Evolutionary conservation across 2,113 vertebrate genomes (phyloP).

Genomic region (Pteropus alecto): DNA sequence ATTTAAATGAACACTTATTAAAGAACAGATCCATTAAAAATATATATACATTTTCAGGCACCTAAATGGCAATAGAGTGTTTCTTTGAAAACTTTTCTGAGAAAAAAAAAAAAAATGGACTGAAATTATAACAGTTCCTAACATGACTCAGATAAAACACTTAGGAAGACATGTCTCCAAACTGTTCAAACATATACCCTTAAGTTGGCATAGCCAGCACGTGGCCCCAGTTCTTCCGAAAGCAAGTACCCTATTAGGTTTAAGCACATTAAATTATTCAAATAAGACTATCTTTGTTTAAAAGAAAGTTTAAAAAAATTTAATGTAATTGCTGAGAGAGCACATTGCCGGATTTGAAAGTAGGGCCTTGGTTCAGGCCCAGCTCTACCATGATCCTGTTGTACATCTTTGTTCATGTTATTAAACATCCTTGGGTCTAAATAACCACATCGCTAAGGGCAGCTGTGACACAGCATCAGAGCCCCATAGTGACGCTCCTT

Average conservation of each 20-base stretch:
- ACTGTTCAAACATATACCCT: not conserved
- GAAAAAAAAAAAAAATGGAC: not conserved
- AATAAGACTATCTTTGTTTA: conserved; percentile 15
- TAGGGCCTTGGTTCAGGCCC: not conserved
- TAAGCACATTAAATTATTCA: conserved; percentile 43
- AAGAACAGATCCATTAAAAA: conserved; percentile 61
- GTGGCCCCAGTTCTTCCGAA: not conserved
- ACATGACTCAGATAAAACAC: not conserved
- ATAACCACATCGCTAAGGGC: not conserved
- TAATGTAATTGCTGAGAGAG: not conserved
- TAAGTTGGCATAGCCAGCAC: conserved; percentile 3
- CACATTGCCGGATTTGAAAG: not conserved
- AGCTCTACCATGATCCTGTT: not conserved
- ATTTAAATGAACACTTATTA: conserved; percentile 57
- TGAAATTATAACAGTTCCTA: conserved; percentile 39
- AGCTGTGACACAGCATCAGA: not conserved
- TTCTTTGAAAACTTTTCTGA: conserved; percentile 42
- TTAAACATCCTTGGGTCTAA: fast-evolving
- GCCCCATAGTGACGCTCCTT: not conserved
- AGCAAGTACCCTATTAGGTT: conserved; percentile 30
- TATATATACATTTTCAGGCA: conserved; percentile 23
- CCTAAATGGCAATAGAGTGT: not conserved
- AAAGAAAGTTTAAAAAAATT: conserved; percentile 35
- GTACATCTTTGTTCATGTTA: fast-evolving
- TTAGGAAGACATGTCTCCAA: conserved; percentile 46